Evolutionary conservation across 2,888 invertebrate genomes (phyloP).

Genomic region (Heteromyza rotundicornis): DNA sequence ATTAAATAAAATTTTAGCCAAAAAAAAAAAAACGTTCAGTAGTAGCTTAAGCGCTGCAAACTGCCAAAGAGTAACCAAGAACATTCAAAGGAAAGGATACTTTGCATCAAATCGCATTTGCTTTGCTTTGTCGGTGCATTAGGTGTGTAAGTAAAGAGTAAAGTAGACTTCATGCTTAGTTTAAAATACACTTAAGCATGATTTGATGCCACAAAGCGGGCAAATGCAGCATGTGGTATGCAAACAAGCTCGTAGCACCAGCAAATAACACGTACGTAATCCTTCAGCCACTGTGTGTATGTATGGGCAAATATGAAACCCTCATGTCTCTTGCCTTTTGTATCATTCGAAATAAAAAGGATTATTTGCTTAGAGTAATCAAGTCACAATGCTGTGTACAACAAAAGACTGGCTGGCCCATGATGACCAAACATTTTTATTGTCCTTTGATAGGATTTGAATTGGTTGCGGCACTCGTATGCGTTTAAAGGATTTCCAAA

Average conservation of each 20-base stretch:
- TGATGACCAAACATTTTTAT: slow-evolving; percentile 47
- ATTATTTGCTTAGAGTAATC: slow-evolving; percentile 5
- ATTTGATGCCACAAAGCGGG: neutral
- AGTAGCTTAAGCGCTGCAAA: slow-evolving; percentile 25
- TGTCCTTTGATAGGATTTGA: slow-evolving; percentile 25
- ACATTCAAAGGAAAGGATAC: neutral
- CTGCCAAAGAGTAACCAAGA: slow-evolving; percentile 13
- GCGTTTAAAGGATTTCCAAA: slow-evolving; percentile 12
- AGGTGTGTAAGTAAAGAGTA: no score
- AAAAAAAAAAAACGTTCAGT: slow-evolving; percentile 1
- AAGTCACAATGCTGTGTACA: neutral
- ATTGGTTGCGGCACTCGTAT: slow-evolving; percentile 20
- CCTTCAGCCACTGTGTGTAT: neutral
- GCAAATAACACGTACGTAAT: neutral
- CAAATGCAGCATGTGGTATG: slow-evolving; percentile 9
- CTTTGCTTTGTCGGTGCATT: slow-evolving; percentile 22
- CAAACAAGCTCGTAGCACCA: no score
- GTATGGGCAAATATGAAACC: neutral
- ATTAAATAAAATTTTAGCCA: neutral
- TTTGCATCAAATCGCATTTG: slow-evolving; percentile 19
- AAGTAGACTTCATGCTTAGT: no score
- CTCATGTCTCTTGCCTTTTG: neutral
- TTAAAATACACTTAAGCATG: no score
- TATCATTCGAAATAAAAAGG: slow-evolving; percentile 2
- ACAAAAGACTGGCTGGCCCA: slow-evolving; percentile 18